phyloP scores from a whole-genome alignment of 2,113 vertebrate species.

The Dicerorhinus sumatrensis region DNA sequence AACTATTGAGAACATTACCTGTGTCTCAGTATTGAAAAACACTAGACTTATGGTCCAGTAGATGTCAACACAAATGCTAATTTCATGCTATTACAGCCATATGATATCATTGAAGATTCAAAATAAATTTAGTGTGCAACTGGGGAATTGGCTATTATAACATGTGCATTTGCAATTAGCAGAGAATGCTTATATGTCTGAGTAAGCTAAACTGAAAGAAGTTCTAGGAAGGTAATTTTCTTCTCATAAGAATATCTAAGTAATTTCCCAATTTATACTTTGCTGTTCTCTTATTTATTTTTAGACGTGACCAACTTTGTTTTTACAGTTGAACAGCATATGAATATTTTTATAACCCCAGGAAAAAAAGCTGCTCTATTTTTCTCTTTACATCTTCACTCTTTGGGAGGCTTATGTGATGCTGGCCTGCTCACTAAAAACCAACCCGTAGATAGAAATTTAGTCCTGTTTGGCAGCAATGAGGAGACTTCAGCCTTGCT shows the following conservation, averaged over 20 bases:
- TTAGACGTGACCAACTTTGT: slow-evolving; percentile 47
- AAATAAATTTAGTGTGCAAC: slow-evolving; percentile 53
- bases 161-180: slow-evolving; percentile 58
- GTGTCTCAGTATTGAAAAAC: slow-evolving; percentile 30
- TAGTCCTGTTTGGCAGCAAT: not conserved
- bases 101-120: slow-evolving; percentile 21
- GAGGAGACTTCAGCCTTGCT: not conserved
- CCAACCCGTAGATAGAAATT: not conserved
- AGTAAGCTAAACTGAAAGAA: slow-evolving; percentile 40
- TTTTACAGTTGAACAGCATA: slow-evolving; percentile 6
- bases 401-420: not conserved
- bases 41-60: not conserved
- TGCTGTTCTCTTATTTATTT: slow-evolving; percentile 31
- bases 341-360: not conserved
- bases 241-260: slow-evolving; percentile 9
- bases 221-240: slow-evolving; percentile 64
- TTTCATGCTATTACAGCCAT: not conserved
- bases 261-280: slow-evolving; percentile 24
- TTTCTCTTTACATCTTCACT: not conserved
- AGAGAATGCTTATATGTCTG: slow-evolving; percentile 33
- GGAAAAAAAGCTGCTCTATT: not conserved
- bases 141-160: slow-evolving; percentile 35
- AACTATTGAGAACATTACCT: not conserved
- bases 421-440: not conserved
- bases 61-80: slow-evolving; percentile 50